Evolutionary conservation across 2,888 invertebrate species (phyloP), one percentile per base, ranked within the genome.

Genomic region (Unio pictorum): DNA sequence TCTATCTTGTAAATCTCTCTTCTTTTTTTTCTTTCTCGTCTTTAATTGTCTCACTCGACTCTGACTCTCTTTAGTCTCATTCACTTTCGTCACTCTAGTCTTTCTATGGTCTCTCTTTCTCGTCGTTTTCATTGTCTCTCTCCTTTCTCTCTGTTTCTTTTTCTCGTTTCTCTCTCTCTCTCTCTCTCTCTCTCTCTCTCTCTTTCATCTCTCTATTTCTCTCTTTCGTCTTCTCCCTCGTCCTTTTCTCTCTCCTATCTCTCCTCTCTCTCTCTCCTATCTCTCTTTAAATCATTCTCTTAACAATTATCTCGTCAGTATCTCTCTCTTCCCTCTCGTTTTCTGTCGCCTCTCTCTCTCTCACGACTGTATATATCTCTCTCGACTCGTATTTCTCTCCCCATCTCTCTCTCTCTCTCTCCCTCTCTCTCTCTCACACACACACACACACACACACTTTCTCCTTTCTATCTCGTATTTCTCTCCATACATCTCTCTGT

Each of bases 21-120:
- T n/a, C n/a, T n/a, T n/a, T n/a, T n/a, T n/a, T n/a, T n/a, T n/a
- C n/a, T n/a, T n/a, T n/a, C n/a, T n/a, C n/a, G n/a, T n/a, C n/a
- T n/a, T n/a, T n/a, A n/a, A n/a, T n/a, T n/a, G n/a, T n/a, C n/a
- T n/a, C n/a, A n/a, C n/a, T n/a, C n/a, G n/a, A n/a, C n/a, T n/a
- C n/a, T n/a, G n/a, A n/a, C n/a, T n/a, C n/a, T n/a, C n/a, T n/a
- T n/a, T n/a, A n/a, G n/a, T n/a, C n/a, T n/a, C n/a, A n/a, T n/a
- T n/a, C n/a, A n/a, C 55, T 23, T 26, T 56, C 18, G 17, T 67
- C 57, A 26, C 65, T 56, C 65, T 28, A 61, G 55, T 62, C 30
- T 58, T 34, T 57, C 55, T 58, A 23, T 58, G 8, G 57, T 61
- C 70, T 67, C 67, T 56, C 67, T 67, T 57, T 58, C 61, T 7